phyloP scores from a whole-genome alignment of 35 echinoderm and acorn worm genomes.

The Nesometra sesokonis region DNA sequence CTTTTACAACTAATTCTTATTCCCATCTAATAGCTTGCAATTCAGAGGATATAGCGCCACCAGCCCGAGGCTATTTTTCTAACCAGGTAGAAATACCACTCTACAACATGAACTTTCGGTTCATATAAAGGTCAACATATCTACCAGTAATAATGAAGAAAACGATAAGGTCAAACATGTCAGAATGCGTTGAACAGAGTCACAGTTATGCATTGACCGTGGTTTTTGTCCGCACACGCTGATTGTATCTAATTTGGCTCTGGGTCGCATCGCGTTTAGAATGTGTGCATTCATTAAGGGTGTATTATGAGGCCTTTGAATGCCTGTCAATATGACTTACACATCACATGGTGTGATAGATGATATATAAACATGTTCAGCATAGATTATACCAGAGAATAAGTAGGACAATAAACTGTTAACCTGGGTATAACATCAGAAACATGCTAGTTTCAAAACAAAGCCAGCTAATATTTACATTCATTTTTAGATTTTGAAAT shows the following conservation, averaged over 20 bases:
- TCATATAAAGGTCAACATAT: neutral
- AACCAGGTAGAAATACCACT: too few species aligned
- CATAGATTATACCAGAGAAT: neutral
- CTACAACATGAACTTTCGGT: neutral
- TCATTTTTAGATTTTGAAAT: too few species aligned
- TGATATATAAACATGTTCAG: neutral
- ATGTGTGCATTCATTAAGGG: neutral
- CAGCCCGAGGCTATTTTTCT: neutral
- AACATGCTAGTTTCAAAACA: too few species aligned
- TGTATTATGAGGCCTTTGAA: neutral
- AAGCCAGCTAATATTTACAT: too few species aligned
- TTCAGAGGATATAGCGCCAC: too few species aligned
- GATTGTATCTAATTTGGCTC: neutral
- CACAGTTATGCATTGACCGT: too few species aligned
- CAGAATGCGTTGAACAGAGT: neutral
- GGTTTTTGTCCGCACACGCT: too few species aligned
- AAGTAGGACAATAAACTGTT: neutral
- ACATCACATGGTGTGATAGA: neutral
- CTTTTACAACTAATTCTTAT: too few species aligned
- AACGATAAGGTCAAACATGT: neutral
- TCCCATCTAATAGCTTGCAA: too few species aligned
- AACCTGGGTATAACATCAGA: too few species aligned
- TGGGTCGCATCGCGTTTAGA: neutral
- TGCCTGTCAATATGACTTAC: neutral
- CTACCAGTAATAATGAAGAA: neutral